Evolutionary conservation across 2,797 vertebrate species (phyloP), one percentile per base, ranked within the genome.

Genomic region (Pseudomugil gertrudae): DNA sequence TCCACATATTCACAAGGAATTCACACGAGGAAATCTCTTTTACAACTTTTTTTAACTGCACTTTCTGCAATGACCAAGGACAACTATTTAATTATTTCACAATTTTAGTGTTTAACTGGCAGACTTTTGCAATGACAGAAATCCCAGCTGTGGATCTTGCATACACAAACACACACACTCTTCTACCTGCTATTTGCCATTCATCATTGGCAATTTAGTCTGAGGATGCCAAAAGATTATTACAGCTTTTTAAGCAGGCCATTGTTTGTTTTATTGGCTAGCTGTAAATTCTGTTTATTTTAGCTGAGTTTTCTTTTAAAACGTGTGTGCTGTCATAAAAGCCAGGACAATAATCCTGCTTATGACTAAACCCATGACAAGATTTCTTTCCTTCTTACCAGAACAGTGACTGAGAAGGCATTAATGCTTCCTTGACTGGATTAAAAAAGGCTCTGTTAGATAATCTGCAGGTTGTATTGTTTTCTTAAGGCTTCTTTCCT

Each of bases 331-430:
- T 26, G 9, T 14, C 47, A 26, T 50, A 50, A 50, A 50, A 50
- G 9, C 23, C 3, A 48, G 3, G 10, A 48, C 11, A 23, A 6
- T 5, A 10, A 50, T 26, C 3, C 23, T 50, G 47, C 26, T 24
- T 50, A 50, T 26, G 47, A 26, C 13, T 50, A 24, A 26, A 26
- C 47, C 13, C 9, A 24, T 5, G 35, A 36, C 10, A 14, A 1
- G 23, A 26, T 26, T 50, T 50, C 23, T 14, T 50, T 50, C 11
- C 23, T 50, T 23, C 2, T 48, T 23, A 48, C n/a, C 21, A 13
- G 19, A 24, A 23, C n/a, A 7, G 8, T 9, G 17, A 2, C 26
- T 29, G 26, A 5, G 2, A n/a, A 21, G 21, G 1, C 0, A 6
- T 2, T 11, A 21, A 27, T 55, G 4, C 24, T 23, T 54, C 29